Conservation (phyloP, 2,797 vertebrate species). For the Anguilla anguilla region DNA sequence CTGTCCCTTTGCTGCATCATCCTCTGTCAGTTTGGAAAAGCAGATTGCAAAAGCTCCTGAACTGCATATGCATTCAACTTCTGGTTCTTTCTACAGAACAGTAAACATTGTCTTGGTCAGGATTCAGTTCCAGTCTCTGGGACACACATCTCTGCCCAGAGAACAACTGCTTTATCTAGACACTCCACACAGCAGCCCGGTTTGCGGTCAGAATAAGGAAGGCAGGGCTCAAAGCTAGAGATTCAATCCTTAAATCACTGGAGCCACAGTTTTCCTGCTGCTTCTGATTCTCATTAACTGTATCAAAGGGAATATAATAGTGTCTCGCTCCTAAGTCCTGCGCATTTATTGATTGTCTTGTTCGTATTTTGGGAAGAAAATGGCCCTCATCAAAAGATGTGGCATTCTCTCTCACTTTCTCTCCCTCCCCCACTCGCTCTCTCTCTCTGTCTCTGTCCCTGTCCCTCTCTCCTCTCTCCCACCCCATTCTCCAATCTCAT, state of each 20-base stretch:
- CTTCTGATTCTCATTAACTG: constrained; percentile 30
- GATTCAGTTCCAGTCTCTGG: background rate
- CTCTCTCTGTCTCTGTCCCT: too few relatives aligned
- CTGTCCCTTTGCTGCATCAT: background rate
- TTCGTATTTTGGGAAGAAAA: background rate
- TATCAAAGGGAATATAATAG: constrained; percentile 25
- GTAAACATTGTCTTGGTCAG: background rate
- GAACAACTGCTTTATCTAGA: background rate
- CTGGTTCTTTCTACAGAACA: background rate
- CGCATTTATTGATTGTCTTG: constrained; percentile 39
- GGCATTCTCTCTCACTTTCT: constrained; percentile 30
- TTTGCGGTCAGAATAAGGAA: too few relatives aligned
- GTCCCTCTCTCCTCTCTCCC: background rate
- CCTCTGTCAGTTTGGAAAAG: background rate
- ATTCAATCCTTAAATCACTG: background rate
- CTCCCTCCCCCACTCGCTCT: background rate
- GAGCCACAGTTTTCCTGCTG: background rate
- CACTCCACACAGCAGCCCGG: background rate
- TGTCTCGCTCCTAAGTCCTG: constrained; percentile 32
- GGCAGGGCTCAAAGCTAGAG: too few relatives aligned
- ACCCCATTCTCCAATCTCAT: constrained; percentile 34
- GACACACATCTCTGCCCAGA: background rate
- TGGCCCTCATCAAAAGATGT: constrained; percentile 14
- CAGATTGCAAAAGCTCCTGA: too few relatives aligned
- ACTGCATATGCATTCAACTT: background rate